Percentiles rank a stretch among this genome's conserved stretches.
Evolutionary conservation across 1,140 invertebrate species (phyloP).

Genomic region (Adelges cooleyi): DNA sequence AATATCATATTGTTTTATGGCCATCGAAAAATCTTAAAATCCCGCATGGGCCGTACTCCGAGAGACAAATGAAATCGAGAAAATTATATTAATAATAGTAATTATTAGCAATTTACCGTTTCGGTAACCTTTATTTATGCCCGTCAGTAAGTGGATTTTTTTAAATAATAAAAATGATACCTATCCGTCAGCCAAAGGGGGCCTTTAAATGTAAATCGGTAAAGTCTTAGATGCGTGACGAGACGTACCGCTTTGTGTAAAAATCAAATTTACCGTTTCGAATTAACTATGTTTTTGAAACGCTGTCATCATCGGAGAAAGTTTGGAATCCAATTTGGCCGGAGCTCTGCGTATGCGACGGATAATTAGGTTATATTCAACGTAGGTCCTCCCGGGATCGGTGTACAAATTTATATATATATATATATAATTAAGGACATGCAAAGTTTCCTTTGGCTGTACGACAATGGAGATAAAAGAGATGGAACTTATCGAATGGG

Average conservation of each 20-base stretch:
- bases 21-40: no score
- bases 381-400: background rate
- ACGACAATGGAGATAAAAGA: slow-evolving; percentile 10
- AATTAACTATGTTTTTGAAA: slow-evolving; percentile 9
- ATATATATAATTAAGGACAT: slow-evolving; percentile 19
- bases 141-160: no score
- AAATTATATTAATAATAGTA: no score
- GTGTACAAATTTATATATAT: slow-evolving; percentile 1
- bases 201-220: no score
- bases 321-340: background rate
- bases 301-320: background rate
- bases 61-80: no score
- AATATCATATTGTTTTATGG: no score
- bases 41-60: no score
- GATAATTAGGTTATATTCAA: slow-evolving; percentile 24
- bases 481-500: background rate
- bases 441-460: slow-evolving; percentile 6
- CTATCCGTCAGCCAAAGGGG: no score
- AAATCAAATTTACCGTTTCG: slow-evolving; percentile 14
- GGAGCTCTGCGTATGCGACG: background rate
- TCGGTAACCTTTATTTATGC: no score
- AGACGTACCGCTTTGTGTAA: background rate
- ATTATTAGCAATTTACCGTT: no score
- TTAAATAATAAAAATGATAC: no score
- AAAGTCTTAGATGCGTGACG: no score